Evolutionary conservation across 2,888 invertebrate genomes (phyloP).

Genomic region (Julus scandinavius): DNA sequence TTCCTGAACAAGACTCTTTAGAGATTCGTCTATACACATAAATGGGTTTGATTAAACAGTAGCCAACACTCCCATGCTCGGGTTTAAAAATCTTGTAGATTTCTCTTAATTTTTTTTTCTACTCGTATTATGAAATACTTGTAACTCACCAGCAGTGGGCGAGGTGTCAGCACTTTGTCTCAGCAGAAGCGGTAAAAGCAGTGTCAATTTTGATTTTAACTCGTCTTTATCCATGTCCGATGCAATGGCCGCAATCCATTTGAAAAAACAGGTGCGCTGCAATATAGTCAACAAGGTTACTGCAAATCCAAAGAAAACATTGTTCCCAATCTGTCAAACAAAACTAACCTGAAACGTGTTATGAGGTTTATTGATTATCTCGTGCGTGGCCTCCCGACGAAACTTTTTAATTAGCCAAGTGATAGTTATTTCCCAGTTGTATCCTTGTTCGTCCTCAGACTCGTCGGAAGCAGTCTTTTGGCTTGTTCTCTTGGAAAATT

Average conservation of each 20-base stretch:
- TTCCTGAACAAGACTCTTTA: slow-evolving; percentile 73
- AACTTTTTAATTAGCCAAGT: slow-evolving; percentile 46
- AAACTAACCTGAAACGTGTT: not conserved
- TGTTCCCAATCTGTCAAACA: not conserved
- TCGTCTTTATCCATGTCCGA: slow-evolving; percentile 71
- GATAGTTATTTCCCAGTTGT: not conserved
- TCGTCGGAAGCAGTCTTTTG: not conserved
- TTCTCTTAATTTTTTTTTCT: too few relatives aligned
- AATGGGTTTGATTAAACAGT: not conserved
- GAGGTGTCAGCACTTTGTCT: slow-evolving; percentile 63
- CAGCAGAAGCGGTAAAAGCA: slow-evolving; percentile 75
- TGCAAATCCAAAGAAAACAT: not conserved
- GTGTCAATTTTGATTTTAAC: slow-evolving; percentile 68
- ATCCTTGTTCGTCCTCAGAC: slow-evolving; percentile 3
- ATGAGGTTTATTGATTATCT: not conserved
- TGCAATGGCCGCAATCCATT: slow-evolving; percentile 82
- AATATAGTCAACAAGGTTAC: slow-evolving; percentile 61
- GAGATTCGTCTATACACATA: slow-evolving; percentile 68
- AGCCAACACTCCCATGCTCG: not conserved
- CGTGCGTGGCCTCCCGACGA: not conserved
- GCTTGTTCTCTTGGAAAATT: not conserved
- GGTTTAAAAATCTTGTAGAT: too few relatives aligned
- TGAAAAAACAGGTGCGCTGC: slow-evolving; percentile 82
- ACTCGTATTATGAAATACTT: too few relatives aligned
- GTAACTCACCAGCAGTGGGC: not conserved